A percentile compares a stretch with the other conserved stretches of the same genome.
These are phyloP conservation scores for Cylindroiulus punctatus DNA, from an alignment of 2,888 invertebrate genomes.

Conservation along the genomic window DNA sequence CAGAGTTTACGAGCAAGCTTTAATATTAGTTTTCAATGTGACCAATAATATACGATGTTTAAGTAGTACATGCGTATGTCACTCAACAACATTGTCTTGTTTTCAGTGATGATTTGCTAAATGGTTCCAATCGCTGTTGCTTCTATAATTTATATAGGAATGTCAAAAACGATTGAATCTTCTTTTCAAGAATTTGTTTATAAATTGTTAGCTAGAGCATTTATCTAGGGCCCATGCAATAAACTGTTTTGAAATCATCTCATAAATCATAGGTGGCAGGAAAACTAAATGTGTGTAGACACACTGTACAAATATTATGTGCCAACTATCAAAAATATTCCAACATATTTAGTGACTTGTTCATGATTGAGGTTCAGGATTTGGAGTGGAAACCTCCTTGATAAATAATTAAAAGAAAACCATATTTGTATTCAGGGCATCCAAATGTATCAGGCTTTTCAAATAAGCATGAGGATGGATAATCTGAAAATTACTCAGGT, in stretches of 20 bases:
- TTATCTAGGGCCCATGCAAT: background rate
- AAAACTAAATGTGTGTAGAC: background rate
- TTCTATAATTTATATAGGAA: background rate
- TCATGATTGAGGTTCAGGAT: background rate
- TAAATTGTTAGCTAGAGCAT: background rate
- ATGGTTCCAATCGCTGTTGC: background rate
- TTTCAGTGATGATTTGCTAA: background rate
- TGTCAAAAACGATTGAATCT: background rate
- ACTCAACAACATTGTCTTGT: background rate
- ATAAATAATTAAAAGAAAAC: too few species aligned
- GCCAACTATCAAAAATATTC: background rate
- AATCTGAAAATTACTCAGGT: too few species aligned
- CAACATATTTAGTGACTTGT: background rate
- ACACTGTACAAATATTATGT: background rate
- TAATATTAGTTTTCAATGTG: background rate
- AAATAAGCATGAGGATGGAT: too few species aligned
- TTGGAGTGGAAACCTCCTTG: too few species aligned
- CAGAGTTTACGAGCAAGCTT: slow-evolving; percentile 9
- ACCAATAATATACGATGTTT: background rate
- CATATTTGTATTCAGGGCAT: too few species aligned
- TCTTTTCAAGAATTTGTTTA: background rate
- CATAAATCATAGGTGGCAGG: background rate
- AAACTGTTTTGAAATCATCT: background rate
- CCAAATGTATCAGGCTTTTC: too few species aligned
- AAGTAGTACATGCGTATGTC: background rate